Percentiles rank a stretch among this genome's conserved stretches.
Conservation (phyloP, 2,797 vertebrate species). For the Melanotaenia nigrans region DNA sequence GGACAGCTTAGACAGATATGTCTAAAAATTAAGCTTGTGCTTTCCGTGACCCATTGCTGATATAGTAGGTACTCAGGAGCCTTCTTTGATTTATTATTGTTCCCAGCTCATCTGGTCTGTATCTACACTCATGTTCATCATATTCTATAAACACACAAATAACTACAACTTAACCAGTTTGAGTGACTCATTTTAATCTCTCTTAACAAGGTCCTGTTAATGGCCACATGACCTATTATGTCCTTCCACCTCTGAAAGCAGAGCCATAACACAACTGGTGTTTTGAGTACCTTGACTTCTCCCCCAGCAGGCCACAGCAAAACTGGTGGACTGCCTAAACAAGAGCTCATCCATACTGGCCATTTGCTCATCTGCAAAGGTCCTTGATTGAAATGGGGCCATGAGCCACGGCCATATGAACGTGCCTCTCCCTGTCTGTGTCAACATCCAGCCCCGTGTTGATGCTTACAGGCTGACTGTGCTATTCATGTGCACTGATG, state of each 20-base stretch:
- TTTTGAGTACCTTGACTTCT: slow-evolving; percentile 21
- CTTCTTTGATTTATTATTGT: slow-evolving; percentile 25
- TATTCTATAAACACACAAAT: slow-evolving; percentile 15
- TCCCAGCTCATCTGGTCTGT: neutral
- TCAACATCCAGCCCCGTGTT: slow-evolving; percentile 77
- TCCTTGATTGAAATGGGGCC: slow-evolving; percentile 77
- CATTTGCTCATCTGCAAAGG: slow-evolving; percentile 71
- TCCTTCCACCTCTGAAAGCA: slow-evolving; percentile 23
- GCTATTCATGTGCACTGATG: slow-evolving; percentile 83
- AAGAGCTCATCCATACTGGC: slow-evolving; percentile 48
- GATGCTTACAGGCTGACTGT: slow-evolving; percentile 80
- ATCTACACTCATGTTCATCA: neutral
- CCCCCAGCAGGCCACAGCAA: slow-evolving; percentile 33
- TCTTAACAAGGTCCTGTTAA: slow-evolving; percentile 9
- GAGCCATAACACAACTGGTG: slow-evolving; percentile 44
- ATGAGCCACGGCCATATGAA: slow-evolving; percentile 60
- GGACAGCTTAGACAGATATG: neutral
- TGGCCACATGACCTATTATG: slow-evolving; percentile 14
- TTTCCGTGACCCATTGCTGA: slow-evolving; percentile 46
- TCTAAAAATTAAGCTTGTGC: slow-evolving; percentile 4
- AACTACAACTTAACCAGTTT: slow-evolving; percentile 14
- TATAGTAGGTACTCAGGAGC: slow-evolving; percentile 15
- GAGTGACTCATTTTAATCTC: slow-evolving; percentile 29
- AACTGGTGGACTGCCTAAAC: slow-evolving; percentile 35
- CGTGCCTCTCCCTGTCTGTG: slow-evolving; percentile 76